phyloP scores from a whole-genome alignment of 2,113 vertebrate species.

The Physeter macrocephalus region DNA sequence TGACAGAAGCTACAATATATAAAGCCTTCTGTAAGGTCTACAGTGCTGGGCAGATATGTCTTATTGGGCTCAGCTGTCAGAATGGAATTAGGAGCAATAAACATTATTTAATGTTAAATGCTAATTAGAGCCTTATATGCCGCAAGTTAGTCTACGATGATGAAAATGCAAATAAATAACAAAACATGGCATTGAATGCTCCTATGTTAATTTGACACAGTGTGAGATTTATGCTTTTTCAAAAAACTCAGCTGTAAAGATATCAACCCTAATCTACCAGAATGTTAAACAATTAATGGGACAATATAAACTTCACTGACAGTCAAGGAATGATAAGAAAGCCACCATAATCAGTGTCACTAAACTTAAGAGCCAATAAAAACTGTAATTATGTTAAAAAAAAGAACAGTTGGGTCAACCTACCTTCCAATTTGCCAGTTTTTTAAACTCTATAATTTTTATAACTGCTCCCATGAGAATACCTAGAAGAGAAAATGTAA shows the following conservation, averaged over 20 bases:
- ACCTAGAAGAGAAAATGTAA: slow-evolving; percentile 81
- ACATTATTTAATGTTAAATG: not conserved
- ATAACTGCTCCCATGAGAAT: slow-evolving; percentile 99
- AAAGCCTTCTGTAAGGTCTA: not conserved
- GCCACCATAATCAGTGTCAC: not conserved
- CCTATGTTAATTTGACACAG: not conserved
- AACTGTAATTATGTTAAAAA: not conserved
- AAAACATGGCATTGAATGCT: not conserved
- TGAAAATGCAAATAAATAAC: not conserved
- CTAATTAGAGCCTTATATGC: not conserved
- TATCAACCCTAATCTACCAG: not conserved
- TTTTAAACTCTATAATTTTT: slow-evolving; percentile 97
- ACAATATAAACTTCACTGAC: not conserved
- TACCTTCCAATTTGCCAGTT: slow-evolving; percentile 99
- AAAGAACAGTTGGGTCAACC: slow-evolving; percentile 41
- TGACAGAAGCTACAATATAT: not conserved
- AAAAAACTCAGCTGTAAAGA: not conserved
- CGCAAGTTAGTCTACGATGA: not conserved
- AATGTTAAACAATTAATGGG: not conserved
- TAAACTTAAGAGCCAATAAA: slow-evolving; percentile 29
- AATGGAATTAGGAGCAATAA: not conserved
- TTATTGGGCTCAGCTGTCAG: not conserved
- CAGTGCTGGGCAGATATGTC: not conserved
- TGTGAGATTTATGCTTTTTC: not conserved
- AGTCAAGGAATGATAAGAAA: not conserved